A percentile compares a stretch with the other conserved stretches of the same genome.
Evolutionary conservation across 1,140 invertebrate species (phyloP).

Genomic region (Pogonognathellus flavescens): DNA sequence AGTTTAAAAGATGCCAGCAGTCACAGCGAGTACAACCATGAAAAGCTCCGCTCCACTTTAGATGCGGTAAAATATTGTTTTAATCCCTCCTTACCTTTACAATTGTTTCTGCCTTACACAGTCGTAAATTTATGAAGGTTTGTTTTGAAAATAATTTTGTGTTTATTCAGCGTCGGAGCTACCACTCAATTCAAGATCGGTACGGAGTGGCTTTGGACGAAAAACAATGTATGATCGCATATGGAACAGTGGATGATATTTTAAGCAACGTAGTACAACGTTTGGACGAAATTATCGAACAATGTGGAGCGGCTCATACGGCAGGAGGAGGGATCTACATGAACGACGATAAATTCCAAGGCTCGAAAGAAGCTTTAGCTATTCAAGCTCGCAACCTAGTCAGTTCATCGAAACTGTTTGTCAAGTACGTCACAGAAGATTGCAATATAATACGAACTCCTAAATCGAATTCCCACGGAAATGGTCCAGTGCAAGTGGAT

Average conservation of each 20-base stretch:
- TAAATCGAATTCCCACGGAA: constrained; percentile 46
- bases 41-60: constrained; percentile 18
- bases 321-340: constrained; percentile 79
- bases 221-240: constrained; percentile 70
- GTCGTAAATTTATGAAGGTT: background rate
- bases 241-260: constrained; percentile 78
- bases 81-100: background rate
- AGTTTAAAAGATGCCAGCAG: constrained; percentile 7
- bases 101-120: background rate
- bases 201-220: constrained; percentile 28
- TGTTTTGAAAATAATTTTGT: too few relatives aligned
- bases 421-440: constrained; percentile 80
- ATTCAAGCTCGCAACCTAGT: constrained; percentile 84
- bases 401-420: constrained; percentile 84
- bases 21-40: constrained; percentile 32
- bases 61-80: constrained; percentile 1
- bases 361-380: constrained; percentile 84
- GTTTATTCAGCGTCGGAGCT: constrained; percentile 8
- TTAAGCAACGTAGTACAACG: constrained; percentile 77
- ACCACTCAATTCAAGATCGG: constrained; percentile 21
- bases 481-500: constrained; percentile 67
- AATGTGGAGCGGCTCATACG: constrained; percentile 78
- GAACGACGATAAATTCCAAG: constrained; percentile 80
- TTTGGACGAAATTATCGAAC: constrained; percentile 78
- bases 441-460: background rate